These are phyloP conservation scores for Heliconius charithonia DNA, from an alignment of 2,888 invertebrate species.

Conservation along the genomic window DNA sequence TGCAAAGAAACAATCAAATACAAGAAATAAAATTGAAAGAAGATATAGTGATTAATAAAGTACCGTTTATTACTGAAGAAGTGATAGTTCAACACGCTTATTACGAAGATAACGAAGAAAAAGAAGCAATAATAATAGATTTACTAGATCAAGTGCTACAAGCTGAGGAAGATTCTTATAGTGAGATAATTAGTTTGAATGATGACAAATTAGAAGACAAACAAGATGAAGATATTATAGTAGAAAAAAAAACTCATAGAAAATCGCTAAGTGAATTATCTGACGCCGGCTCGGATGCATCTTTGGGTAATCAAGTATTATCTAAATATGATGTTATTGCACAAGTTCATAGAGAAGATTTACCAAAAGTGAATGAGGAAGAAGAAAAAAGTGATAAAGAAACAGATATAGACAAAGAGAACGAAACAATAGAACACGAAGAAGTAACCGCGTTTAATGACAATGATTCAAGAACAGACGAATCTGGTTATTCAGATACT, in stretches of 20 bases:
- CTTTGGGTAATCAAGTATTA: slow-evolving; percentile 72
- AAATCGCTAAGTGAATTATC: slow-evolving; percentile 74
- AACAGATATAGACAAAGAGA: slow-evolving; percentile 47
- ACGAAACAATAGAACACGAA: slow-evolving; percentile 56
- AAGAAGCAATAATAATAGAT: slow-evolving; percentile 79
- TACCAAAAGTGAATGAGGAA: slow-evolving; percentile 71
- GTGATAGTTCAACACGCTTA: slow-evolving; percentile 64
- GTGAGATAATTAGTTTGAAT: slow-evolving; percentile 66
- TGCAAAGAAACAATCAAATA: slow-evolving; percentile 41
- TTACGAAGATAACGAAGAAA: slow-evolving; percentile 72
- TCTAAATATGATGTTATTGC: slow-evolving; percentile 84
- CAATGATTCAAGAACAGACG: slow-evolving; percentile 76
- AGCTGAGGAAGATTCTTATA: slow-evolving; percentile 78
- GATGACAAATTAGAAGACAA: slow-evolving; percentile 52
- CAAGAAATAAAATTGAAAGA: slow-evolving; percentile 54
- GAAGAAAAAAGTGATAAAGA: slow-evolving; percentile 63
- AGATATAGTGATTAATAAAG: slow-evolving; percentile 51
- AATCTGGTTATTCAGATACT: slow-evolving; percentile 79
- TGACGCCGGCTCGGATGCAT: slow-evolving; percentile 76
- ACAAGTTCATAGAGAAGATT: slow-evolving; percentile 83
- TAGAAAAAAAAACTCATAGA: slow-evolving; percentile 60
- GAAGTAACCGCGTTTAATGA: slow-evolving; percentile 70
- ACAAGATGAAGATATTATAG: slow-evolving; percentile 54
- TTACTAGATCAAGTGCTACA: slow-evolving; percentile 77
- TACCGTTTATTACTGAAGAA: slow-evolving; percentile 60